Conservation (phyloP, 2,888 invertebrate species). For the Polyommatus icarus region DNA sequence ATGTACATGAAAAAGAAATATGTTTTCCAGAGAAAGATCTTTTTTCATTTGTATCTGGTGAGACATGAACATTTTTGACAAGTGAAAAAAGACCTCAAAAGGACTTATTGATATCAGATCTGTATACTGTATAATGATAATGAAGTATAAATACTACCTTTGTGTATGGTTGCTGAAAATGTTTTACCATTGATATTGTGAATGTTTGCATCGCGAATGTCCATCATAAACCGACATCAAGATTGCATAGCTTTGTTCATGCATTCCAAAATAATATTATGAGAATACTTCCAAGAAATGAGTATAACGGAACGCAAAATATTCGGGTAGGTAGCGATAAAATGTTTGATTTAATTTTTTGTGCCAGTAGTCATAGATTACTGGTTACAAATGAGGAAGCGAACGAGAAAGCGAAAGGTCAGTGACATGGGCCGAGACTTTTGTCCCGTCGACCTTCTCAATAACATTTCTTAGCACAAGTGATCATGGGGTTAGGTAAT, state of each 20-base stretch:
- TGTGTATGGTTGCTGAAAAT: conserved; percentile 69
- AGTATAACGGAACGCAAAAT: conserved; percentile 59
- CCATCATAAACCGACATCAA: conserved; percentile 61
- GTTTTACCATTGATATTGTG: conserved; percentile 74
- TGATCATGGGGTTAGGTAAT: conserved; percentile 74
- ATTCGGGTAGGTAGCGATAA: conserved; percentile 41
- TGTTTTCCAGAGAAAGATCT: conserved; percentile 55
- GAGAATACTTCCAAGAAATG: conserved; percentile 73
- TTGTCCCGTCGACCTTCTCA: conserved; percentile 53
- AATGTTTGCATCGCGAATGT: conserved; percentile 63
- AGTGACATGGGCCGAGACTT: conserved; percentile 48
- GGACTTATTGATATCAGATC: conserved; percentile 30
- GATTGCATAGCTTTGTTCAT: conserved; percentile 68
- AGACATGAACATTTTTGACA: conserved; percentile 10
- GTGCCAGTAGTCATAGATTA: conserved; percentile 71
- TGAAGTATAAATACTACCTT: conserved; percentile 76
- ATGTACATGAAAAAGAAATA: conserved; percentile 54
- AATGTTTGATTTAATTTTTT: conserved; percentile 47
- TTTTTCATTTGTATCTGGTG: conserved; percentile 50
- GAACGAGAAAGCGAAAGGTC: conserved; percentile 67
- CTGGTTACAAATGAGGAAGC: conserved; percentile 72
- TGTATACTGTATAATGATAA: conserved; percentile 46
- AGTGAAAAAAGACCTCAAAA: conserved; percentile 57
- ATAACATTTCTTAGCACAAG: conserved; percentile 71
- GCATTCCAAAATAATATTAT: conserved; percentile 65